A percentile compares a stretch with the other conserved stretches of the same genome.
phyloP scores from a whole-genome alignment of 2,113 vertebrate species.

The Promerops cafer region DNA sequence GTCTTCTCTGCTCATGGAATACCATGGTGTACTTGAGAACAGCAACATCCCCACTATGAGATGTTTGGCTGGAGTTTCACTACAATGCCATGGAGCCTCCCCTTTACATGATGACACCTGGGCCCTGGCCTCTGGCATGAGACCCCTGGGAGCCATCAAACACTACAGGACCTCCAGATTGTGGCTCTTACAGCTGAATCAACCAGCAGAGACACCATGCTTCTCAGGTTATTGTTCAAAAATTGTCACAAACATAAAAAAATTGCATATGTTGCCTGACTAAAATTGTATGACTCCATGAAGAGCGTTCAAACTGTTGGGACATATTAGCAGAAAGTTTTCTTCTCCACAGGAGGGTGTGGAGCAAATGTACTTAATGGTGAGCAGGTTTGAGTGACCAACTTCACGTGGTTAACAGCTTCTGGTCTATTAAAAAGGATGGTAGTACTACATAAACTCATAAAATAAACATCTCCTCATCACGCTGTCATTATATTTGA shows the following conservation, averaged over 20 bases:
- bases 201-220: fast-evolving
- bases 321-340: background rate
- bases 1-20: fast-evolving
- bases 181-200: background rate
- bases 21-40: background rate
- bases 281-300: background rate
- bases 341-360: background rate
- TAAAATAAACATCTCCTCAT: background rate
- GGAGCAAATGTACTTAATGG: background rate
- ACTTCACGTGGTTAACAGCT: background rate
- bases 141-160: background rate
- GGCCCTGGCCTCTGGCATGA: background rate
- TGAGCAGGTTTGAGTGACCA: background rate
- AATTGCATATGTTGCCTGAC: background rate
- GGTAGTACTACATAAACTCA: background rate
- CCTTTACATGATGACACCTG: background rate
- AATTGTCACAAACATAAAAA: background rate
- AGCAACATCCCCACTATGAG: background rate
- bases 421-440: background rate
- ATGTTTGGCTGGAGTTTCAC: background rate
- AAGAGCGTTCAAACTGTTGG: background rate
- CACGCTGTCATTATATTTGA: background rate
- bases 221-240: background rate
- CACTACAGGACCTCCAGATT: fast-evolving
- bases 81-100: background rate